Evolutionary conservation across 2,113 vertebrate species (phyloP).

Genomic region (Falcunculus frontatus): DNA sequence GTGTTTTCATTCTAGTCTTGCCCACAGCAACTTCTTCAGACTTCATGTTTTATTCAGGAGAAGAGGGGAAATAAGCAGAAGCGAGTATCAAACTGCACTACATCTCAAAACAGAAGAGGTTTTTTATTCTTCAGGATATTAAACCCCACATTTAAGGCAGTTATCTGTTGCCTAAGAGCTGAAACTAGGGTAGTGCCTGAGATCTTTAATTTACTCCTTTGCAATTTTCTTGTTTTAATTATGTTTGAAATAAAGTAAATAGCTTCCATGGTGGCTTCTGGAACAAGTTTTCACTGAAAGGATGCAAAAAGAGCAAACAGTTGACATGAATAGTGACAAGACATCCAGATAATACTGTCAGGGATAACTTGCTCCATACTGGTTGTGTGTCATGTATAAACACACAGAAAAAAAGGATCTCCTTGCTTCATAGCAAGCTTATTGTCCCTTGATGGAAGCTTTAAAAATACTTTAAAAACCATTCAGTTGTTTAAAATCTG

Average conservation of each 20-base stretch:
- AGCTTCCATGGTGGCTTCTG: not conserved
- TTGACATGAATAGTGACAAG: not conserved
- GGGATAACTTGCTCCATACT: not conserved
- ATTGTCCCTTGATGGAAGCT: not conserved
- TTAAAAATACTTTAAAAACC: not conserved
- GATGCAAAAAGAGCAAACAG: not conserved
- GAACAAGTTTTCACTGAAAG: conserved; percentile 42
- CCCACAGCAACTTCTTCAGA: not conserved
- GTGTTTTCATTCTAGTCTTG: not conserved
- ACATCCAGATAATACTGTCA: conserved; percentile 19
- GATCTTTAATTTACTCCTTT: not conserved
- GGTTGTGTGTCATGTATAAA: not conserved
- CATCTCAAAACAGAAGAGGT: not conserved
- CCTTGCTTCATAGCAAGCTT: not conserved
- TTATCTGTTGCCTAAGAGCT: not conserved
- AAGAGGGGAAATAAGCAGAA: not conserved
- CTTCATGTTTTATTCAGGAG: not conserved
- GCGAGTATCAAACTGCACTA: not conserved
- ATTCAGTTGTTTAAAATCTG: not conserved
- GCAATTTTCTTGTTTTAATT: conserved; percentile 38
- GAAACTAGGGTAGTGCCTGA: not conserved
- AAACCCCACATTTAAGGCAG: not conserved
- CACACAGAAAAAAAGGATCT: not conserved
- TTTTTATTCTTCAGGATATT: not conserved
- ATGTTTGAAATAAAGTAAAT: conserved; percentile 45